phyloP scores from a whole-genome alignment of 2,797 vertebrate species.

The Melanotaenia nigrans region DNA sequence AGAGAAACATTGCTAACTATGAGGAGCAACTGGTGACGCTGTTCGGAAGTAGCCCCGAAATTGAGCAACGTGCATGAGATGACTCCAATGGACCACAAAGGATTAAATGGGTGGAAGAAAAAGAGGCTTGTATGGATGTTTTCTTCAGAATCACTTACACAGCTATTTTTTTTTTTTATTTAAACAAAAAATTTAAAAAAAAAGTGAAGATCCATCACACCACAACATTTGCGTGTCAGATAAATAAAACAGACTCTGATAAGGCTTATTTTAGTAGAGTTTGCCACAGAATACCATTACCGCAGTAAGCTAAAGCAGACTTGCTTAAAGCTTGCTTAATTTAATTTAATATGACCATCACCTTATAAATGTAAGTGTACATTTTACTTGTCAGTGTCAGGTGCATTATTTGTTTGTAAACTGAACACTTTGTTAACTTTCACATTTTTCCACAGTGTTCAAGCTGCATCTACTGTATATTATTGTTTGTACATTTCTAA shows the following conservation, averaged over 20 bases:
- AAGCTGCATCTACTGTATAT: constrained; percentile 43
- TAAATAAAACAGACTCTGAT: constrained; percentile 59
- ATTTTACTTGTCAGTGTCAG: constrained; percentile 64
- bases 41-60: constrained; percentile 96
- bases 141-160: constrained; percentile 59
- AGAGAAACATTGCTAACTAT: constrained; percentile 98
- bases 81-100: constrained; percentile 78
- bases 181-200: constrained; percentile 33
- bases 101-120: constrained; percentile 78
- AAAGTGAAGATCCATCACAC: constrained; percentile 70
- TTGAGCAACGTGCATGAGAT: constrained; percentile 89
- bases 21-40: constrained; percentile 96
- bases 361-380: constrained; percentile 73
- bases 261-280: constrained; percentile 36
- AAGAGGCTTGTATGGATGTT: constrained; percentile 57
- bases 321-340: constrained; percentile 63
- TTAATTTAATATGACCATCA: constrained; percentile 77
- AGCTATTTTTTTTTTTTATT: constrained; percentile 47
- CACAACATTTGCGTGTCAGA: constrained; percentile 56
- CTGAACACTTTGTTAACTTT: constrained; percentile 58
- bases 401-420: constrained; percentile 62
- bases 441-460: constrained; percentile 58
- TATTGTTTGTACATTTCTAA: constrained; percentile 64
- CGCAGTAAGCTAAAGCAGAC: constrained; percentile 70
- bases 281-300: constrained; percentile 44